Base-by-base conservation (phyloP, 1,140 invertebrate species). In the Drosophila ironensis region DNA sequence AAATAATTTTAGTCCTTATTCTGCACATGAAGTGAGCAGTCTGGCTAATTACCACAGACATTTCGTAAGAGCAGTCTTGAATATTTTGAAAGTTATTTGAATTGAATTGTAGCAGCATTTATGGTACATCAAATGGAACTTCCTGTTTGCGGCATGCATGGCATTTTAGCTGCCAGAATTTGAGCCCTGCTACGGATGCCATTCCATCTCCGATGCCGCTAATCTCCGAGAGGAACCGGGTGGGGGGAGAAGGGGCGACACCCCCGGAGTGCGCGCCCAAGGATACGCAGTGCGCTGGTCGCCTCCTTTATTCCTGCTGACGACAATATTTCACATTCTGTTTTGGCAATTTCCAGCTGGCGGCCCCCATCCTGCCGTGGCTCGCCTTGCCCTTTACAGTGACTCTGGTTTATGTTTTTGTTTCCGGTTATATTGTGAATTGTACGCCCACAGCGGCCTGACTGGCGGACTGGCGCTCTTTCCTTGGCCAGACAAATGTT, bases 301-400 rank as follows among this genome's bases (percentile, higher is more conserved):
- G 11, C n/a, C 30, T 33, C n/a, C 42, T 57, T 69, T 69, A 69
- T 68, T 69, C 51, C 51, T 69, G 63, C 66, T 69, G 66, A 69
- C 66, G 66, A 69, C 66, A 69, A 69, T 69, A 69, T 69, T 69
- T 69, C 66, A 69, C 66, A 69, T 69, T 68, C 45, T 68, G 40
- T 68, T 68, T 68, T 67, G 63, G 64, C 61, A 67, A 67, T 68
- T 68, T 67, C 63, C 41, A 67, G 51, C 56, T 60, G 56, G 37
- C 56, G 40, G 14, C 28, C 52, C 20, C 35, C 28, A 35, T 14
- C 42, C 42, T 25, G 25, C 35, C 8, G 24, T 14, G 14, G n/a
- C 17, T 56, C 46, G 45, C 45, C 63, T 47, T 68, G 51, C 50
- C 64, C 66, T 69, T 66, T 37, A 17, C 14, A 7, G 12, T 37